Evolutionary conservation across 2,113 vertebrate genomes (phyloP).

Genomic region (Xenus cinereus): DNA sequence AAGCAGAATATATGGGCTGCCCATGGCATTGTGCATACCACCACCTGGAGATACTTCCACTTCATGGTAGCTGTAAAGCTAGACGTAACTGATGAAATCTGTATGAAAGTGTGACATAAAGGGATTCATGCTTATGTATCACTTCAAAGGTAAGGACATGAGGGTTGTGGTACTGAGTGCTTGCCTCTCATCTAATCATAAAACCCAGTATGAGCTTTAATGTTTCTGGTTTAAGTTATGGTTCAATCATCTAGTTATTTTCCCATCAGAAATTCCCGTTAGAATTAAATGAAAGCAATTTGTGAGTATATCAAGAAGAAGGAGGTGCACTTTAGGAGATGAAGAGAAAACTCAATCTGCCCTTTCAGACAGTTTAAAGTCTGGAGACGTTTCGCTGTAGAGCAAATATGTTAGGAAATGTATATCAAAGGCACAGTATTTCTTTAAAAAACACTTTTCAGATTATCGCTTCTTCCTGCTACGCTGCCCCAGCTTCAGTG

Average conservation of each 20-base stretch:
- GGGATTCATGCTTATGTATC: neutral
- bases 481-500: neutral
- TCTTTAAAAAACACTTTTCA: neutral
- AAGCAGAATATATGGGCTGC: neutral
- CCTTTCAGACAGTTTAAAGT: neutral
- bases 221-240: neutral
- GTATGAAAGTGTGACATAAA: neutral
- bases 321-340: neutral
- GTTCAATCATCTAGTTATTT: neutral
- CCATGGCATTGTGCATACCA: neutral
- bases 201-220: neutral
- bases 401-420: neutral
- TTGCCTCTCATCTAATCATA: neutral
- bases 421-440: neutral
- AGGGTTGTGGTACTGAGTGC: neutral
- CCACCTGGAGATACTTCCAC: neutral
- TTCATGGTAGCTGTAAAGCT: neutral
- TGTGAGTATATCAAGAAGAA: neutral
- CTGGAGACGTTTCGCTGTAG: neutral
- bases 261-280: neutral
- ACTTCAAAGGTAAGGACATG: neutral
- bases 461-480: neutral
- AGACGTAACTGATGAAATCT: neutral
- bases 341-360: neutral
- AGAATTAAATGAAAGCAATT: neutral